Base-by-base conservation (phyloP, 2,797 vertebrate genomes). In the Dryobates pubescens region DNA sequence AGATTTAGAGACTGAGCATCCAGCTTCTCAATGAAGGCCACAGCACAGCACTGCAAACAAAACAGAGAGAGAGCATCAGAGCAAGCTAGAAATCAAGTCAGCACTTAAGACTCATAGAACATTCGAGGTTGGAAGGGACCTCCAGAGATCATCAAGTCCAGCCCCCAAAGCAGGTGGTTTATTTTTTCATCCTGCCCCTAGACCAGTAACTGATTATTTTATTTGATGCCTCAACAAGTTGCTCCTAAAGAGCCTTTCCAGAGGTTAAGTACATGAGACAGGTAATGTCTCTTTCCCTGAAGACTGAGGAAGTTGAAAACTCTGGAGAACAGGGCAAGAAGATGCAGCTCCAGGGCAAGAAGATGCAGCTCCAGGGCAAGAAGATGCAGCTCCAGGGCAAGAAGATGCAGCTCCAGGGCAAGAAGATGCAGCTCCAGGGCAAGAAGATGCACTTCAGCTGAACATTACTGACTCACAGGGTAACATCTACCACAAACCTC, bases 21-120 rank as follows among this genome's bases (percentile, higher is more conserved):
- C 96, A 99, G 89, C 91, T 99, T 99, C 93, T 99, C 99, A 54
- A 99, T 99, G 93, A 99, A 99, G 92, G 99, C 98, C 83, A 98
- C 98, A 0, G 99, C 99, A 57, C 99, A 99, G 96, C 99, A 99
- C 99, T 99, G 74, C 12, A 86, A 89, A 68, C 23, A 88, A 73
- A 86, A 59, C 26, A 94, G 11, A 85, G 32, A 63, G 54, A 0
- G 23, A 85, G 26, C 3, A 54, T 54, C 45, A 71, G 4, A 34
- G 58, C 63, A 27, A 43, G n/a, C 23, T 63, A 51, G 56, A 57
- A 2, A 14, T 2, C 47, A 32, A 2, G 11, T 2, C 47, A 32
- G 1, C 24, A 41, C 4, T 23, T 1, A 2, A 2, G 47, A 12
- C 10, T 49, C 47, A 49, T 22, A 49, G 47, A 22, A 23, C 22